Conservation (phyloP, 2,797 vertebrate genomes). For the Spheniscus humboldti region DNA sequence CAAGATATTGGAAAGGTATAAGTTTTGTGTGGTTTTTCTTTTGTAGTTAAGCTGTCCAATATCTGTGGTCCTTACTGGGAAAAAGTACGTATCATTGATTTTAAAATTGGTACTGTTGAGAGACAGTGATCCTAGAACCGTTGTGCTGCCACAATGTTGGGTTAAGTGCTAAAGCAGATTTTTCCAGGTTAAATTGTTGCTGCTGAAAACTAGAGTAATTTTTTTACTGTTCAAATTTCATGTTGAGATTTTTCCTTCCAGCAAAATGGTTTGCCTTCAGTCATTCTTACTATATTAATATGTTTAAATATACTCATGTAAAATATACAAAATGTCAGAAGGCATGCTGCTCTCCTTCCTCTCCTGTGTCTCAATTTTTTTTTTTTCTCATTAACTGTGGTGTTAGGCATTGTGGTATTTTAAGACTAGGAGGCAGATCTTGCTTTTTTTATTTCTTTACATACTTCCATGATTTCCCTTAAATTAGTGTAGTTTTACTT, state of each 20-base stretch:
- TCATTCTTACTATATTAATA: background rate
- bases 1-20: constrained; percentile 94
- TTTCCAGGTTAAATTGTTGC: background rate
- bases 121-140: background rate
- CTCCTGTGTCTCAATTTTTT: background rate
- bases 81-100: background rate
- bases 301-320: background rate
- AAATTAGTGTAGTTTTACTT: background rate
- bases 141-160: background rate
- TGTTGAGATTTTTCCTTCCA: background rate
- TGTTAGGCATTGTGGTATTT: background rate
- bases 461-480: background rate
- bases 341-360: background rate
- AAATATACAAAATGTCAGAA: background rate
- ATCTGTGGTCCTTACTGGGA: background rate
- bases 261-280: background rate
- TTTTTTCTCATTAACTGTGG: background rate
- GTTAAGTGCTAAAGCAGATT: background rate
- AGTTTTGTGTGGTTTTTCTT: background rate
- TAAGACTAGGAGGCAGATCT: background rate
- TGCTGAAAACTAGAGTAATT: background rate
- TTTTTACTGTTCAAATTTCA: background rate
- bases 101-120: background rate
- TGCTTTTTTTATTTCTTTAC: background rate
- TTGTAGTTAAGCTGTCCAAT: background rate